Conservation (phyloP, 1,140 invertebrate genomes). For the Platorchestia sp. region DNA sequence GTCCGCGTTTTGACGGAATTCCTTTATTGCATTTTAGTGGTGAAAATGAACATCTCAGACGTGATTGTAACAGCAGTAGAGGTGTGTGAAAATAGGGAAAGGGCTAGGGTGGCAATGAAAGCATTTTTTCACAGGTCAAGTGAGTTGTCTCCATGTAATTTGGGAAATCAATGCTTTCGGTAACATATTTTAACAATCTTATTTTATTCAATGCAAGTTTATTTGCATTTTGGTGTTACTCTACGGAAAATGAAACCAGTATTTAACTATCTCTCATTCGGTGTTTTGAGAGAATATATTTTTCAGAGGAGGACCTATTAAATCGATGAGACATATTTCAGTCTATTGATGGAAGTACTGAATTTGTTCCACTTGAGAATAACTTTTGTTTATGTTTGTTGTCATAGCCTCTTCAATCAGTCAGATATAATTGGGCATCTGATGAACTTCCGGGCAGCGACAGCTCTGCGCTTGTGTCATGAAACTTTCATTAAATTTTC, state of each 20-base stretch:
- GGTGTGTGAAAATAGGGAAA: background rate
- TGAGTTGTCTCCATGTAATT: background rate
- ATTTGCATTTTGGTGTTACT: background rate
- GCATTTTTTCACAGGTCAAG: background rate
- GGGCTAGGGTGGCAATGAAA: background rate
- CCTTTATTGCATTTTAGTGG: background rate
- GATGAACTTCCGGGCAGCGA: no score
- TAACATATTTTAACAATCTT: background rate
- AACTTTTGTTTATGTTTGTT: no score
- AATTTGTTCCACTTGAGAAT: no score
- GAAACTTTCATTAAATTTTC: no score
- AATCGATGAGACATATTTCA: no score
- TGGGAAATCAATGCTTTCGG: background rate
- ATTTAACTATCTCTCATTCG: background rate
- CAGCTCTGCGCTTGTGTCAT: no score
- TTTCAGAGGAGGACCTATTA: no score
- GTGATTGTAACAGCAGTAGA: background rate
- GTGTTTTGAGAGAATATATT: no score
- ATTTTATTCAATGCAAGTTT: background rate
- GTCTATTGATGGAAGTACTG: no score
- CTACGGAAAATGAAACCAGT: background rate
- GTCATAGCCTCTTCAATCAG: no score
- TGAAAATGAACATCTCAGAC: background rate
- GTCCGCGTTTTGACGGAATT: background rate
- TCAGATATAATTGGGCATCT: no score